These are phyloP conservation scores for Sylvilagus bachmani DNA, from an alignment of 2,113 vertebrate genomes.

Conservation along the genomic window DNA sequence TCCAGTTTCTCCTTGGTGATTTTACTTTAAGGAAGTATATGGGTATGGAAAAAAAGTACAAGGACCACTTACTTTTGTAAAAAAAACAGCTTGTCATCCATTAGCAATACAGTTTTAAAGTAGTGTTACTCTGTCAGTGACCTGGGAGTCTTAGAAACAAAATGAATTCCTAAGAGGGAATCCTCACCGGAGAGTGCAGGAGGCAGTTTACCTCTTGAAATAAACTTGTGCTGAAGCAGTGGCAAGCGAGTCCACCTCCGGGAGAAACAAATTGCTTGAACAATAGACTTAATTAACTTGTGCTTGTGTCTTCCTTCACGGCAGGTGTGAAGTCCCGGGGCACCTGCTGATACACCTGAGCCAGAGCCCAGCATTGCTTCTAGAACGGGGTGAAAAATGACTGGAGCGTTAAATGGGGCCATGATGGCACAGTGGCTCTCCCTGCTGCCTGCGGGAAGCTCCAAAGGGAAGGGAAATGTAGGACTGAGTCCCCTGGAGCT, in stretches of 20 bases:
- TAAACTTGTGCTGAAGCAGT: constrained; percentile 65
- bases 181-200: constrained; percentile 42
- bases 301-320: constrained; percentile 78
- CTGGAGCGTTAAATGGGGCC: constrained; percentile 64
- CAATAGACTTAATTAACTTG: constrained; percentile 84
- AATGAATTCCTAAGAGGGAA: constrained; percentile 42
- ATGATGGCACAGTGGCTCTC: neutral
- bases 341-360: constrained; percentile 78
- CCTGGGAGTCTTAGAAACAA: constrained; percentile 58
- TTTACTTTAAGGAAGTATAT: constrained; percentile 26
- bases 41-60: neutral
- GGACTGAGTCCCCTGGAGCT: neutral
- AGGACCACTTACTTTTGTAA: neutral
- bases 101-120: constrained; percentile 36
- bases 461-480: neutral
- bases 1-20: neutral
- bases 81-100: constrained; percentile 72
- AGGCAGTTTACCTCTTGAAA: constrained; percentile 77
- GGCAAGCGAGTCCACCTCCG: constrained; percentile 65
- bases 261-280: constrained; percentile 85
- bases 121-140: neutral
- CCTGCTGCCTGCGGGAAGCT: neutral
- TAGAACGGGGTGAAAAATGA: constrained; percentile 73
- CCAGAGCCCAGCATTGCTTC: constrained; percentile 34
- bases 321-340: constrained; percentile 45